Base-by-base conservation (phyloP, 1,140 invertebrate species). In the Octopus bimaculoides region DNA sequence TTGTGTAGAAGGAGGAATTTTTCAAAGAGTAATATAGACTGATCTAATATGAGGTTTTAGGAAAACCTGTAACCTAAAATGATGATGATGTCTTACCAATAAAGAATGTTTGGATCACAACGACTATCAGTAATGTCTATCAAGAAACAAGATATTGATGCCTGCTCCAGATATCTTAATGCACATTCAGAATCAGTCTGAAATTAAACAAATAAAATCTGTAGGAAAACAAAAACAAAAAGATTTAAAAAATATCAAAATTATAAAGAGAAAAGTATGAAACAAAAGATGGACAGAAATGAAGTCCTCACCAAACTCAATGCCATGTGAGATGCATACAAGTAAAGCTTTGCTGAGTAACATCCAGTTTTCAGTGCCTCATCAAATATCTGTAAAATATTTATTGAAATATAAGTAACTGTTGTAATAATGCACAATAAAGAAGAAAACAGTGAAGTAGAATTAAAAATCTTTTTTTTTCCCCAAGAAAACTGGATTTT, bases 51-150 rank as follows among this genome's bases (percentile, higher is more conserved):
- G 3, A 41, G 26, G 26, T 41, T 41, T 41, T 41, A 41, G 26
- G 3, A 41, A 41, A 41, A 41, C 26, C 26, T 41, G 26, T 41
- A 41, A 41, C 26, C 26, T 41, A 41, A 41, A 66, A 66, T 1
- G 61, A 66, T 66, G n/a, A 66, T 12, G 12, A 12, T 14, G 4
- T 73, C 81, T 82, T 82, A 86, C 86, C 85, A 82, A 80, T 83
- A 87, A 8, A 87, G 80, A 10, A 82, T 61, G 78, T 86, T 85
- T 4, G 85, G 85, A 78, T 86, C 85, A 69, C 77, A 82, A 52
- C 54, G 69, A 0, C 77, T 77, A 55, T 85, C 80, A 20, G 75
- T 61, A 54, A 54, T 75, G 10, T 81, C 80, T 41, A 84, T 79
- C 75, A 84, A 82, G 80, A 83, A 87, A 52, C 82, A 84, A 54